A percentile compares a stretch with the other conserved stretches of the same genome.
phyloP scores from a whole-genome alignment of 2,797 vertebrate genomes.

The Pantherophis alleghaniensis region DNA sequence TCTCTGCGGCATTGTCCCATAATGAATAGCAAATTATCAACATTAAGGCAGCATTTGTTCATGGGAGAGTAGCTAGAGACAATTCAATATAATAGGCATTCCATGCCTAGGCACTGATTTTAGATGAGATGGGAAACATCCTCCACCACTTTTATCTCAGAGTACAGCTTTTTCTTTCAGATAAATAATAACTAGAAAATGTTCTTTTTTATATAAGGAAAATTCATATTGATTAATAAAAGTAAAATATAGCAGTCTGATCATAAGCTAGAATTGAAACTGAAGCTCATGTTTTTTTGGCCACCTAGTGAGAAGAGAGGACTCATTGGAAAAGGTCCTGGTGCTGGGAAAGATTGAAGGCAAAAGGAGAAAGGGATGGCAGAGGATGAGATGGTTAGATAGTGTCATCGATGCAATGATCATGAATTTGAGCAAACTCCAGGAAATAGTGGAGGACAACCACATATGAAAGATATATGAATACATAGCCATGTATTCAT shows the following conservation, averaged over 20 bases:
- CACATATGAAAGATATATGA: background rate
- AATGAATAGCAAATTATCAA: background rate
- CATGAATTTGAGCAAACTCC: background rate
- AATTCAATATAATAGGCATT: background rate
- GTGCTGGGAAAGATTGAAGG: background rate
- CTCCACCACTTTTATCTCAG: background rate
- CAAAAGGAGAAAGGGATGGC: background rate
- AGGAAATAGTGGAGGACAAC: background rate
- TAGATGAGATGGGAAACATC: background rate
- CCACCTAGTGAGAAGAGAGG: background rate
- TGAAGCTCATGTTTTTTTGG: background rate
- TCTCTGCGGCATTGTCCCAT: background rate
- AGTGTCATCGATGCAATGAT: background rate
- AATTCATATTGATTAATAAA: background rate
- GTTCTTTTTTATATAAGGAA: background rate
- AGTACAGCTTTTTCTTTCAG: background rate
- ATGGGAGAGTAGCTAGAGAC: background rate
- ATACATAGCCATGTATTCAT: background rate
- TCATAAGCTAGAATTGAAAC: background rate
- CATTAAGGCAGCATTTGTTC: background rate
- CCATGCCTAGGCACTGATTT: background rate
- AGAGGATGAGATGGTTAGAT: background rate
- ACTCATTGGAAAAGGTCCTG: background rate
- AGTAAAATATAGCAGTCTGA: background rate
- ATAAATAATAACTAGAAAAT: background rate